phyloP scores from a whole-genome alignment of 2,797 vertebrate genomes.

The Amblyraja radiata region DNA sequence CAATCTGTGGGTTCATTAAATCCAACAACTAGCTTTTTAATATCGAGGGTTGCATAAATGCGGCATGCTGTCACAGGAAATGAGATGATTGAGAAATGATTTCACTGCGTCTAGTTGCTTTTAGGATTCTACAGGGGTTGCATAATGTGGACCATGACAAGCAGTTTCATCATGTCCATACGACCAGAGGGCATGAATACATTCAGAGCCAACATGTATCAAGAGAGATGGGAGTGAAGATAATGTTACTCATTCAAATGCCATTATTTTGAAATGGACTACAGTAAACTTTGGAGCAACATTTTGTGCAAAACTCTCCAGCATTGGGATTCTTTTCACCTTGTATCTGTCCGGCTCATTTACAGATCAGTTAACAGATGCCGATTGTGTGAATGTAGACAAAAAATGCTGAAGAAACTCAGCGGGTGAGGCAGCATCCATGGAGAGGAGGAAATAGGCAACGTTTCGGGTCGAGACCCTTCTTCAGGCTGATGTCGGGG shows the following conservation, averaged over 20 bases:
- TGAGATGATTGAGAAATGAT: neutral
- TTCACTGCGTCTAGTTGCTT: neutral
- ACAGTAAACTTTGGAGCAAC: neutral
- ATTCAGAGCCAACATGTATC: neutral
- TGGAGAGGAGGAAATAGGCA: no score
- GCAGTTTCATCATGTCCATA: neutral
- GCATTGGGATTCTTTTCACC: neutral
- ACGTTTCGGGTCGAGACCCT: no score
- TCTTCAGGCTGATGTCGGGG: no score
- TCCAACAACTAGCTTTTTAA: neutral
- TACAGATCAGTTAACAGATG: neutral
- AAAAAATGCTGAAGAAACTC: no score
- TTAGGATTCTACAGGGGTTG: neutral
- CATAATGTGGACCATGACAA: neutral
- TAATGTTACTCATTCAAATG: neutral
- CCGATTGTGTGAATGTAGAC: neutral
- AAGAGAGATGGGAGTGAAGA: neutral
- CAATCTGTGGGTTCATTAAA: neutral
- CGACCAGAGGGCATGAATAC: neutral
- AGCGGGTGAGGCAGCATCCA: no score
- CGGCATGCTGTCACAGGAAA: neutral
- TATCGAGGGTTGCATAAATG: neutral
- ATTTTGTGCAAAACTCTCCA: neutral
- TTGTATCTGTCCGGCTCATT: neutral
- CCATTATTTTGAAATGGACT: neutral